Conservation (phyloP, 2,888 invertebrate species). For the Liodrosophila aerea region DNA sequence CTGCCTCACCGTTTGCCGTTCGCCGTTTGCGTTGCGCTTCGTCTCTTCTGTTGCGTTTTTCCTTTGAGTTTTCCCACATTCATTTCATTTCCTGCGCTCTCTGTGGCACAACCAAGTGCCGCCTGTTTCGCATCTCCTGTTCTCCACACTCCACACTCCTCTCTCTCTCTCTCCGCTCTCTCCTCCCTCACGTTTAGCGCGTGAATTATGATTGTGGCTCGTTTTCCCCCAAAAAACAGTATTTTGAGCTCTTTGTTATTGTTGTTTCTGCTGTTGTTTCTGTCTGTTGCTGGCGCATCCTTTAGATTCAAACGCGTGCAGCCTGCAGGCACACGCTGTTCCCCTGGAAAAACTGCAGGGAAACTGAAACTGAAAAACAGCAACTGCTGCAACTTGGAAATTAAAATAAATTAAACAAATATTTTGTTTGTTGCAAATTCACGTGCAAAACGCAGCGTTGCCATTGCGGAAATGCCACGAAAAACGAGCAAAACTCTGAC, state of each 20-base stretch:
- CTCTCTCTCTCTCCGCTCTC: conserved; percentile 3
- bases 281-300: conserved; percentile 50
- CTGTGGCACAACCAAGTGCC: conserved; percentile 55
- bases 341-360: conserved; percentile 12
- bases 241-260: conserved; percentile 26
- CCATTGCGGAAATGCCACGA: conserved; percentile 56
- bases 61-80: conserved; percentile 75
- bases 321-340: conserved; percentile 41
- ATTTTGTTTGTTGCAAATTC: conserved; percentile 75
- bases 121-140: conserved; percentile 1
- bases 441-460: conserved; percentile 59
- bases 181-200: conserved; percentile 47
- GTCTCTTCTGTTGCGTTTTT: conserved; percentile 32
- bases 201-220: conserved; percentile 74
- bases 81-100: conserved; percentile 65
- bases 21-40: background rate
- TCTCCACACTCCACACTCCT: conserved; percentile 2
- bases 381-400: conserved; percentile 70
- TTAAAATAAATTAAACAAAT: conserved; percentile 77
- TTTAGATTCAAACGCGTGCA: conserved; percentile 40
- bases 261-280: conserved; percentile 28
- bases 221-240: conserved; percentile 47
- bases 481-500: conserved; percentile 29
- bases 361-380: too few species aligned
- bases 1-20: conserved; percentile 24